Evolutionary conservation across 2,888 invertebrate genomes (phyloP).

Genomic region (Drosophila neonasuta): DNA sequence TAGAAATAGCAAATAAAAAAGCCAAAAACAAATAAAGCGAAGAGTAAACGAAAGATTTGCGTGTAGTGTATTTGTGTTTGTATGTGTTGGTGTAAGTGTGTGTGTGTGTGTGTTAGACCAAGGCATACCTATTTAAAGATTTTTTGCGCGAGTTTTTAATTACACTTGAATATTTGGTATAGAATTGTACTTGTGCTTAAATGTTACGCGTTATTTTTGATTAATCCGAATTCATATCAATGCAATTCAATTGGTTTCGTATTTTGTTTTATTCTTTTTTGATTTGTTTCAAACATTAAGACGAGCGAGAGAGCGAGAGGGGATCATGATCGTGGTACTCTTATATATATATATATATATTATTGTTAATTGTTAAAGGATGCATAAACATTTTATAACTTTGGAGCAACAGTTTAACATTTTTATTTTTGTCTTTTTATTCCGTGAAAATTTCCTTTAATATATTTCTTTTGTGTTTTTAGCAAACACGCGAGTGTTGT

Average conservation of each 20-base stretch:
- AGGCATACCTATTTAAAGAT: conserved; percentile 79
- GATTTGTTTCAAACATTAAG: conserved; percentile 41
- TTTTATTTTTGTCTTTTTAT: conserved; percentile 37
- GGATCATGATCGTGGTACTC: conserved; percentile 43
- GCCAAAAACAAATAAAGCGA: conserved; percentile 1
- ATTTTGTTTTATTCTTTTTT: conserved; percentile 11
- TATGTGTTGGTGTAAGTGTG: conserved; percentile 18
- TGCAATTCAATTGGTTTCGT: conserved; percentile 4
- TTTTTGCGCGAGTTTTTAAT: conserved; percentile 68
- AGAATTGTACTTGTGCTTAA: conserved; percentile 30
- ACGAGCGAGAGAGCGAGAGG: conserved; percentile 55
- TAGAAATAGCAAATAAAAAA: not conserved
- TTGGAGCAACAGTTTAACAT: conserved; percentile 78
- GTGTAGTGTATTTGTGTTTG: conserved; percentile 10
- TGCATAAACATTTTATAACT: conserved; percentile 47
- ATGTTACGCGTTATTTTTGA: conserved; percentile 32
- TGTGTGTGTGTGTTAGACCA: conserved; percentile 45
- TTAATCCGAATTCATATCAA: conserved; percentile 23
- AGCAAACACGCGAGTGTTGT: conserved; percentile 3
- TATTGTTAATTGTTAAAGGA: conserved; percentile 32
- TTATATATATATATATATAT: conserved; percentile 6
- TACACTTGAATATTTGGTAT: conserved; percentile 55
- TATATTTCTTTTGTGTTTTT: conserved; percentile 24
- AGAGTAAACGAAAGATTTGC: conserved; percentile 10
- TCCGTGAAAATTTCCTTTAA: conserved; percentile 31